Base-by-base conservation (phyloP, 2,888 invertebrate species). In the Malthinus flaveolus region DNA sequence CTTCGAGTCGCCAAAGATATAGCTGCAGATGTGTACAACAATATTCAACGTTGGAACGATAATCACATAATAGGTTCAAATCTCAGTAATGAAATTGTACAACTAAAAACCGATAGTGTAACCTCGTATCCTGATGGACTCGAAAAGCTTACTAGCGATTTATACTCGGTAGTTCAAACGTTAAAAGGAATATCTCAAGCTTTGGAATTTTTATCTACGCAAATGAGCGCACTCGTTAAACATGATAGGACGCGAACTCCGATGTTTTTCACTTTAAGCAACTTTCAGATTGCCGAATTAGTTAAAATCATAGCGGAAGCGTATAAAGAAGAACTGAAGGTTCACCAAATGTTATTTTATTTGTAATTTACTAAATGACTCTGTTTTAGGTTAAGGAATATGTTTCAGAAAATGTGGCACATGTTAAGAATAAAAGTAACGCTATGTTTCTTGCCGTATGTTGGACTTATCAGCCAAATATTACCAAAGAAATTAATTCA, bases 1-100 rank as follows among this genome's bases (percentile, higher is more conserved):
- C 73, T 86, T 61, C 74, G 86, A 56, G 79, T 83, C 51, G 75
- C 83, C 23, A 78, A 82, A 63, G 86, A 86, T 73, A 76, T 81
- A 49, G 79, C 78, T 9, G 85, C 85, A 23, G 84, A 85, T 69
- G 71, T 84, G 49, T 81, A 81, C 68, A 78, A 80, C 65, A 75
- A 71, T 60, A 79, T 83, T 59, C 82, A 84, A 67, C 74, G 75
- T 68, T 84, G 84, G 84, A 83, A 84, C 63, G 69, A 72, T 34
- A 61, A 73, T 49, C 81, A 82, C 65, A 72, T 81, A 44, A 71
- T 74, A 54, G 84, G 83, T 32, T 67, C 79, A 39, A 58, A 68
- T 10, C 52, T 79, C 57, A 69, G 82, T 5, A 79, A 80, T 70
- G 66, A 72, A 54, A 79, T 82, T 61, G 75, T 75, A 12, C 53